Evolutionary conservation across 2,797 vertebrate genomes (phyloP).

Genomic region (Sebastes minor): DNA sequence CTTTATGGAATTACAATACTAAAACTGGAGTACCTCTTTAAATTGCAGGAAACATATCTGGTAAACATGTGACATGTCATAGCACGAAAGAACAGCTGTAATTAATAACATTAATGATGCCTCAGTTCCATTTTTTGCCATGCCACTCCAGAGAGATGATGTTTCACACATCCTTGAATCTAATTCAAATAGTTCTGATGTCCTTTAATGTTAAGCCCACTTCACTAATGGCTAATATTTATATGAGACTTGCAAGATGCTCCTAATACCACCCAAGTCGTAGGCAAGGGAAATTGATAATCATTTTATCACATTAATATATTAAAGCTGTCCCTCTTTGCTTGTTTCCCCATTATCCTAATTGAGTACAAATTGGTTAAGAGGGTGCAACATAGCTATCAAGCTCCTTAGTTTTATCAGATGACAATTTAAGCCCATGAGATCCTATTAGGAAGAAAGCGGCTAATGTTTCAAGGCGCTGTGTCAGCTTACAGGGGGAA

Average conservation of each 20-base stretch:
- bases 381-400: slow-evolving; percentile 88
- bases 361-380: slow-evolving; percentile 95
- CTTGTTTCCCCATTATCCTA: slow-evolving; percentile 94
- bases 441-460: slow-evolving; percentile 92
- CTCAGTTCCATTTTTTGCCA: neutral
- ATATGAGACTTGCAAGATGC: slow-evolving; percentile 17
- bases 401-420: slow-evolving; percentile 93
- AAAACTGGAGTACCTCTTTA: neutral
- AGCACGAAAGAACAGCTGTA: neutral
- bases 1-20: neutral
- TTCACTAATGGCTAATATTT: slow-evolving; percentile 19
- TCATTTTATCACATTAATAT: slow-evolving; percentile 94
- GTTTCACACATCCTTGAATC: neutral
- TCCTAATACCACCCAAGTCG: slow-evolving; percentile 47
- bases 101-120: neutral
- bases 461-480: slow-evolving; percentile 90
- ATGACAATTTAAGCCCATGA: slow-evolving; percentile 89
- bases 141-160: neutral
- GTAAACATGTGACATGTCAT: neutral
- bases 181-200: neutral
- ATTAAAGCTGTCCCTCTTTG: slow-evolving; percentile 91
- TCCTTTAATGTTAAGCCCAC: neutral
- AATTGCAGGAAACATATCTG: neutral
- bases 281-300: slow-evolving; percentile 79
- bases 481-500: slow-evolving; percentile 88